Conservation (phyloP, 1,140 invertebrate genomes). For the Penaeus indicus region DNA sequence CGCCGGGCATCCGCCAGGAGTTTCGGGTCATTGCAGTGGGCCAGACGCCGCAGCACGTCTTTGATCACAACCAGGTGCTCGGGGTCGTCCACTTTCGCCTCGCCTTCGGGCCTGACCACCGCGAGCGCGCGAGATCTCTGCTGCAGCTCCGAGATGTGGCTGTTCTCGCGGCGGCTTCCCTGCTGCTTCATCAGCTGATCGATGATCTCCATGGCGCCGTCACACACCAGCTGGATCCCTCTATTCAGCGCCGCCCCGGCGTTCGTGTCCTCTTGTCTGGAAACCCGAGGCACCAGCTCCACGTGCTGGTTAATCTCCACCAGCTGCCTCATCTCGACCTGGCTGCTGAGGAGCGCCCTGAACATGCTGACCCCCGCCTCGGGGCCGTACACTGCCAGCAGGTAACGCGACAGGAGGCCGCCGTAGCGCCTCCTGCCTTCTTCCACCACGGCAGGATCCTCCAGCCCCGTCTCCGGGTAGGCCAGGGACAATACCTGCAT, state of each 20-base stretch:
- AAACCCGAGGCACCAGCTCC: slow-evolving; percentile 22
- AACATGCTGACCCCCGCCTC: neutral
- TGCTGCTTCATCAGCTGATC: neutral
- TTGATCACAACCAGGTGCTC: slow-evolving; percentile 4
- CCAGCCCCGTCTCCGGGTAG: slow-evolving; percentile 36
- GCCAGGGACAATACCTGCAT: slow-evolving; percentile 50
- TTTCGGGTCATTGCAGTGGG: slow-evolving; percentile 27
- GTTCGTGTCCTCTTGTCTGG: neutral
- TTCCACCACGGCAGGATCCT: neutral
- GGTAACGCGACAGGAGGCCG: slow-evolving; percentile 38
- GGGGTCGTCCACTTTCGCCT: neutral
- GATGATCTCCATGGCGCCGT: neutral
- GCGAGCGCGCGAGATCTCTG: neutral
- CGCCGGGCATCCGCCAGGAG: slow-evolving; percentile 28
- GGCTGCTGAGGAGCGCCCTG: slow-evolving; percentile 27
- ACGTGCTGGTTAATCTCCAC: slow-evolving; percentile 28
- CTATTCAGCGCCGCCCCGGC: neutral
- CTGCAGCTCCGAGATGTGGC: neutral
- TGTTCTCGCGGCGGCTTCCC: neutral
- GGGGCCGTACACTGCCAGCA: slow-evolving; percentile 16
- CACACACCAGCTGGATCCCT: slow-evolving; percentile 29
- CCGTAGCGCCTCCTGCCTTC: slow-evolving; percentile 23
- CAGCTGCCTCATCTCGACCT: slow-evolving; percentile 36
- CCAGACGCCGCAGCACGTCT: slow-evolving; percentile 2
- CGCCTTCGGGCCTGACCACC: neutral